A percentile compares a stretch with the other conserved stretches of the same genome.
phyloP scores from a whole-genome alignment of 2,797 vertebrate genomes.

The Microchirus variegatus region DNA sequence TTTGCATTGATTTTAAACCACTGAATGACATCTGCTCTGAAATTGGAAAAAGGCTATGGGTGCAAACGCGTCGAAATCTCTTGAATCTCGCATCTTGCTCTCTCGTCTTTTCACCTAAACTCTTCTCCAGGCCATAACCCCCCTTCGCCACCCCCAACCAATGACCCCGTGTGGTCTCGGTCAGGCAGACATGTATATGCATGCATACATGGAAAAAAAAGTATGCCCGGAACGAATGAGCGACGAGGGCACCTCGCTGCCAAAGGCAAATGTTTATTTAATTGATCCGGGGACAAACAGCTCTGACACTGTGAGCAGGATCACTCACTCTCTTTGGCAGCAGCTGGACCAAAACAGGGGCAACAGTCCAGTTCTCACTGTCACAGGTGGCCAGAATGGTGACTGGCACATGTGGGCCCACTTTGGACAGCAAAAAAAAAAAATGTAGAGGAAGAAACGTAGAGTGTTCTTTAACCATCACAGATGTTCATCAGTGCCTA shows the following conservation, averaged over 20 bases:
- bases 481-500: no score
- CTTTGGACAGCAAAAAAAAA: no score
- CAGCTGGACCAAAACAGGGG: conserved; percentile 5
- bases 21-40: not conserved
- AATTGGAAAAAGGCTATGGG: not conserved
- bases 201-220: conserved; percentile 58
- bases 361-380: conserved; percentile 7
- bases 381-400: conserved; percentile 8
- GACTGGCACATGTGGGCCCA: not conserved
- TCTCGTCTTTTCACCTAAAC: conserved; percentile 1
- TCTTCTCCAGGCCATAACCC: not conserved
- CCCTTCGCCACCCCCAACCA: not conserved
- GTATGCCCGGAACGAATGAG: conserved; percentile 36
- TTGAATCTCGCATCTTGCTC: not conserved
- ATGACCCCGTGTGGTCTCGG: conserved; percentile 6
- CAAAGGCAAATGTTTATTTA: conserved; percentile 78
- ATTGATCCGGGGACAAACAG: conserved; percentile 78
- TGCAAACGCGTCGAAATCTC: not conserved
- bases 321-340: conserved; percentile 34
- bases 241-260: conserved; percentile 27
- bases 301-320: conserved; percentile 38
- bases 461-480: no score
- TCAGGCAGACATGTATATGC: conserved; percentile 6
- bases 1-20: not conserved
- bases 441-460: no score